Evolutionary conservation across 2,113 vertebrate genomes (phyloP).

Genomic region (Pollachius pollachius): DNA sequence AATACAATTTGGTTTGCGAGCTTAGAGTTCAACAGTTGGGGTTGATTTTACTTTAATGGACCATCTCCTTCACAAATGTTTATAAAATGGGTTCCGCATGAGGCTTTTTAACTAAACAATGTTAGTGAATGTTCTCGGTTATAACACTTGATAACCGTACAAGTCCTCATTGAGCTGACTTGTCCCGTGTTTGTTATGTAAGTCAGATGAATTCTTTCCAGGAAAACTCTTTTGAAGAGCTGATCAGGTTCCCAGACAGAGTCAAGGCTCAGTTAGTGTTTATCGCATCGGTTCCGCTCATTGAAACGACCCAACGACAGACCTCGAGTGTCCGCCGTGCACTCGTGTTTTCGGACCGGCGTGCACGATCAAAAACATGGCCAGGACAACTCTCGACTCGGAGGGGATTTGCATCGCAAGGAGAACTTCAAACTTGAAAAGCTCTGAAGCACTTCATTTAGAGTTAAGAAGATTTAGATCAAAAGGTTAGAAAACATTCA

Average conservation of each 20-base stretch:
- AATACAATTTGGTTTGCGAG: too few species aligned
- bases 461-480: constrained; percentile 81
- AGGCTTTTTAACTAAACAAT: not conserved
- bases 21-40: too few species aligned
- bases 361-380: not conserved
- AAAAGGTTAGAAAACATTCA: constrained; percentile 75
- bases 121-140: not conserved
- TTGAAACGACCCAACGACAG: not conserved
- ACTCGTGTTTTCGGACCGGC: not conserved
- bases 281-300: not conserved
- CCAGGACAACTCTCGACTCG: constrained; percentile 38
- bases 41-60: too few species aligned
- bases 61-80: too few species aligned
- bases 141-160: too few species aligned
- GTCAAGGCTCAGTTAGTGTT: too few species aligned
- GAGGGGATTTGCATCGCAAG: constrained; percentile 70
- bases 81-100: too few species aligned
- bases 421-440: constrained; percentile 69
- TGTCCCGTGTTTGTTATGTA: too few species aligned
- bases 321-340: not conserved
- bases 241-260: too few species aligned
- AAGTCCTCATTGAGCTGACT: too few species aligned
- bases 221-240: too few species aligned
- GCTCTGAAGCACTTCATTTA: constrained; percentile 75
- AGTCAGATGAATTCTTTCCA: too few species aligned